A percentile compares a stretch with the other conserved stretches of the same genome.
These are phyloP conservation scores for Monopis laevigella DNA, from an alignment of 2,888 invertebrate genomes.

Conservation along the genomic window DNA sequence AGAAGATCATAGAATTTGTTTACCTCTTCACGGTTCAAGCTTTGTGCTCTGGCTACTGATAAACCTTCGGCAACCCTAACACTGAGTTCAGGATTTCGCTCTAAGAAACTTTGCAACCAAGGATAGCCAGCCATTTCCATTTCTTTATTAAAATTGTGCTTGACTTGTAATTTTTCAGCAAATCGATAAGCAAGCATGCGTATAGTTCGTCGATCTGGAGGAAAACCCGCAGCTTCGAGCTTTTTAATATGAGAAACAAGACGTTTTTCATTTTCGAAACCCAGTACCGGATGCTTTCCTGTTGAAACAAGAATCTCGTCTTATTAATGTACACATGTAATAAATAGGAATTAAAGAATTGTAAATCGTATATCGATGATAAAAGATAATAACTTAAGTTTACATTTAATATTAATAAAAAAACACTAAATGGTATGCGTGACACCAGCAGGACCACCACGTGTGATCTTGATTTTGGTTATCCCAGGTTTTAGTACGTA, in stretches of 20 bases:
- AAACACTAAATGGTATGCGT: too few species aligned
- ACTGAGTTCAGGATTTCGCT: constrained; percentile 21
- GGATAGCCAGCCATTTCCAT: constrained; percentile 23
- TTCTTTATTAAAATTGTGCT: constrained; percentile 23
- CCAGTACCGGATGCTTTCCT: constrained; percentile 15
- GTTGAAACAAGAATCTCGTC: too few species aligned
- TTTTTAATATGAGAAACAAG: constrained; percentile 21
- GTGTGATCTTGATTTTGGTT: too few species aligned
- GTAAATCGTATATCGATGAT: background rate
- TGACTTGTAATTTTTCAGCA: constrained; percentile 14
- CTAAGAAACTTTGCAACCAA: constrained; percentile 23
- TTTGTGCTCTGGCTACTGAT: constrained; percentile 22
- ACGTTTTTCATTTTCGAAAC: constrained; percentile 21
- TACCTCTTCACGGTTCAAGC: constrained; percentile 24
- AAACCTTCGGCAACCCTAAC: constrained; percentile 26
- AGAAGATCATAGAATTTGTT: constrained; percentile 24
- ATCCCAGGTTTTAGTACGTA: too few species aligned
- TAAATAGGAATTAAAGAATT: background rate
- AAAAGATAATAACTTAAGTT: background rate
- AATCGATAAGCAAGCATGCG: constrained; percentile 13
- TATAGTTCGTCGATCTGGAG: too few species aligned
- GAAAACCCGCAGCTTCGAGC: constrained; percentile 20
- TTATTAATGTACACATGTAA: background rate
- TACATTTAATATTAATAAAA: too few species aligned
- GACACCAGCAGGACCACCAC: too few species aligned